Evolutionary conservation across 2,113 vertebrate genomes (phyloP).

Genomic region (cat (Felis catus)): F.catus_Fca126_mat1.0 CM031421.1:59777001-59777500

Average conservation of each 20-base stretch:
- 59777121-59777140: too few relatives aligned
- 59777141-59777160: too few relatives aligned
- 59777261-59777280: constrained; percentile 39
- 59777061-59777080: too few relatives aligned
- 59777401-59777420: not conserved
- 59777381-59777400: not conserved
- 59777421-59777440: not conserved
- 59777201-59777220: not conserved
- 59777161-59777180: too few relatives aligned
- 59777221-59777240: not conserved
- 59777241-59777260: constrained; percentile 26
- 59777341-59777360: not conserved
- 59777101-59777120: too few relatives aligned
- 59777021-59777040: too few relatives aligned
- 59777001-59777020: too few relatives aligned
- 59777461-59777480: constrained; percentile 13
- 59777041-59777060: too few relatives aligned
- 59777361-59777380: not conserved
- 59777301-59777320: not conserved
- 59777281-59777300: not conserved
- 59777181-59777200: too few relatives aligned
- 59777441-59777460: not conserved
- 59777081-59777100: too few relatives aligned
- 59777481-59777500: not conserved
- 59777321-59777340: not conserved